phyloP scores from a whole-genome alignment of 2,113 vertebrate genomes.

The Plecturocebus donacophilus region DNA sequence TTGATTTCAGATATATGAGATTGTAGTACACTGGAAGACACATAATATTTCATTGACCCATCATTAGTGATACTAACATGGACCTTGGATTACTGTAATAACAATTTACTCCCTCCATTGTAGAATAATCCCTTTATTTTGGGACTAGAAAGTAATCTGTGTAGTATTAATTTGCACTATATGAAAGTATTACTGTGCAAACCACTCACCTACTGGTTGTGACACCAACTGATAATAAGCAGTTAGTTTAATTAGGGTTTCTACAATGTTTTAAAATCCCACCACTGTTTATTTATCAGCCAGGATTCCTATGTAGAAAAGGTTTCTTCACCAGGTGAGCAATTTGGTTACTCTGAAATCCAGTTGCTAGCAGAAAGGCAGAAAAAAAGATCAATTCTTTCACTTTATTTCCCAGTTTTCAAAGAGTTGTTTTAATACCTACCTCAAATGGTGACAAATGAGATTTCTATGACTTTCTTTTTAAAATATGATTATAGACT shows the following conservation, averaged over 20 bases:
- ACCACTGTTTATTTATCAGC: not conserved
- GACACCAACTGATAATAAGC: not conserved
- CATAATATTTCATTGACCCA: not conserved
- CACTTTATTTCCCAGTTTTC: conserved; percentile 11
- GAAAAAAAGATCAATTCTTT: not conserved
- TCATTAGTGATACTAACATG: not conserved
- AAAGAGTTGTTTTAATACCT: conserved; percentile 17
- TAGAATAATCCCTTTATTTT: not conserved
- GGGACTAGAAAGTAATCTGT: not conserved
- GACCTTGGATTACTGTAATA: not conserved
- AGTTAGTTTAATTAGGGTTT: conserved; percentile 25
- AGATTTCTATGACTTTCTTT: conserved; percentile 14
- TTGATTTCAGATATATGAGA: not conserved
- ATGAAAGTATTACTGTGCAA: not conserved
- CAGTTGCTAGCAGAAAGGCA: not conserved
- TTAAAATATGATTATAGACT: not conserved
- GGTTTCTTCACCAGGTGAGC: not conserved
- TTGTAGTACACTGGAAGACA: not conserved
- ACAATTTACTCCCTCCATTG: not conserved
- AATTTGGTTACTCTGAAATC: not conserved
- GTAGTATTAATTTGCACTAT: not conserved
- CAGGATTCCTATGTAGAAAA: not conserved
- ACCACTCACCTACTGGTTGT: not conserved
- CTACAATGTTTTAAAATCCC: not conserved
- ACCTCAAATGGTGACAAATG: conserved; percentile 15